Base-by-base conservation (phyloP, 2,888 invertebrate species). In the Branchipolynoe longqiensis region DNA sequence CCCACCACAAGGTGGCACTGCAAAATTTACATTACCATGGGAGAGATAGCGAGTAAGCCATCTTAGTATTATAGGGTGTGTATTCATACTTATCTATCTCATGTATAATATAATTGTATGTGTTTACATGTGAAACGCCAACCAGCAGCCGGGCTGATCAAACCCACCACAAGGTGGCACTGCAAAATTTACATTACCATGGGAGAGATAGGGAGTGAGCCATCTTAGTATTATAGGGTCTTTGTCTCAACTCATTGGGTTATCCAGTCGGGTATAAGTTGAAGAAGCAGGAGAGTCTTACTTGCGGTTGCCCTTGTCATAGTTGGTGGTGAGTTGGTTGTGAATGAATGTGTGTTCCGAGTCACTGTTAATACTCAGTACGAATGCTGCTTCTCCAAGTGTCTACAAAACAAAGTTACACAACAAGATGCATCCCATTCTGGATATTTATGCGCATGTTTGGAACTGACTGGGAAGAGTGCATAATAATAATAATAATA, bases 321-420 rank as follows among this genome's bases (percentile, higher is more conserved):
- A 95, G 91, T 95, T 95, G 92, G 96, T 96, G 25, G 33, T 36
- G 8, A 98, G 94, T 91, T 96, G 96, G 88, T 96, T 95, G 18
- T 97, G 95, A 64, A 98, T 95, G 92, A 97, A 98, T 0, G 96
- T 95, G 94, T 98, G 97, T 92, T 98, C 98, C 87, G 97, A 97
- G 8, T 96, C 95, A 86, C 95, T 96, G 92, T 96, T 97, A 12
- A 98, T 95, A 88, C 86, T 88, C 12, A 88, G 38, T 4, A 78
- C 56, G 36, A 85, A 85, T 0, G 87, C 87, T 12, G 85, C 85
- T 41, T 88, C 84, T 2, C n/a, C 40, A 0, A 78, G 56, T 40
- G 31, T 18, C 59, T 82, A 59, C n/a, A 56, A 6, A 14, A 25
- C n/a, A 78, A 2, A 41, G 48, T 28, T 54, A n/a, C 48, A 33